Base-by-base conservation (phyloP, 2,797 vertebrate species). In the Babyrousa celebensis region DNA sequence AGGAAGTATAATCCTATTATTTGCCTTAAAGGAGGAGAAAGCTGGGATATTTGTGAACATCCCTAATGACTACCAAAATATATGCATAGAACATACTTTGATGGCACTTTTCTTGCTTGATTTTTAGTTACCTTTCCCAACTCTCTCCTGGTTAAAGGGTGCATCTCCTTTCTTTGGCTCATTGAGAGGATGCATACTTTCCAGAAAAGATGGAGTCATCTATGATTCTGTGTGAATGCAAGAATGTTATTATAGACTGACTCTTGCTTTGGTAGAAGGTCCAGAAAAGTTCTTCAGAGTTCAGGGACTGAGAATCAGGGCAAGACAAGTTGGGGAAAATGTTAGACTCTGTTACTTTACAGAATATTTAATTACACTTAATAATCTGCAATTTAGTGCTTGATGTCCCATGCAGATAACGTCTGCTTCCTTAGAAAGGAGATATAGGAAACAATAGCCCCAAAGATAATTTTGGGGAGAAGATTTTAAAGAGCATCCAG, bases 291-390 rank as follows among this genome's bases (percentile, higher is more conserved):
- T 94, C 1, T 48, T 82, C 56, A 82, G 58, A 94, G 68, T 86
- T 77, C 78, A 75, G 32, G 65, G 17, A 67, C 20, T 83, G 40
- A 63, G 79, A 0, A 43, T 96, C 54, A 91, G 78, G 77, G 88
- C 52, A 96, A 78, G 5, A 97, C 77, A 96, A 86, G 52, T 96
- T 96, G 95, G 80, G 78, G 77, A 92, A 97, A 94, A 18, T 95
- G 29, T 96, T 92, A 95, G 70, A 95, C 21, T 93, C 63, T 32
- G 8, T 11, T 65, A 94, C 23, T 89, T 63, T 91, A 89, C 84
- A 97, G 95, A 11, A 74, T 0, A 1, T 18, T 63, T 94, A 97
- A 94, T 96, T 85, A 90, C 25, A 90, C 32, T 80, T 93, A 95
- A 96, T 90, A 71, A 93, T 97, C 95, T 78, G 65, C 71, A 91